Evolutionary conservation across 2,888 invertebrate species (phyloP).

Genomic region (Platyscelio sp.): DNA sequence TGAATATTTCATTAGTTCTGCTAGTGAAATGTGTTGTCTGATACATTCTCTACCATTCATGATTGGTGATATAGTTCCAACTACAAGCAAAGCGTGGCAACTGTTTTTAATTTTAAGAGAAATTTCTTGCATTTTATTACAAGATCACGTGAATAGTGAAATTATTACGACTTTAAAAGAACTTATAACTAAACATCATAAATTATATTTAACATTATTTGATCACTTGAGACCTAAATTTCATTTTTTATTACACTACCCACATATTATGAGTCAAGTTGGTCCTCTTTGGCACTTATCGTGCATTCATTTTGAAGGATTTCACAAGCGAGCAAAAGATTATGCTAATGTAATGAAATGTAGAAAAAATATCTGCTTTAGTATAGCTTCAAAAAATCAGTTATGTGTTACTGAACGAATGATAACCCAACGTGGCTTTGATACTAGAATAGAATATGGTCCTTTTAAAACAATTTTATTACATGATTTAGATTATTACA

Average conservation of each 20-base stretch:
- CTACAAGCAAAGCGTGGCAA: constrained; percentile 41
- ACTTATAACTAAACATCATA: constrained; percentile 40
- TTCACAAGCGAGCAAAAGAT: constrained; percentile 53
- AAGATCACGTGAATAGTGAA: background rate
- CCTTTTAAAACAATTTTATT: background rate
- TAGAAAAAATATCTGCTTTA: constrained; percentile 50
- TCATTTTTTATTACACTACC: constrained; percentile 62
- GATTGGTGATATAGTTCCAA: constrained; percentile 57
- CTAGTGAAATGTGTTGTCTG: constrained; percentile 58
- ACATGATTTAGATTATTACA: background rate
- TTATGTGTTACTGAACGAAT: constrained; percentile 42
- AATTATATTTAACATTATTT: constrained; percentile 47
- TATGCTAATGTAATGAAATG: constrained; percentile 17
- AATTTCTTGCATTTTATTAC: constrained; percentile 41
- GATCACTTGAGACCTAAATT: constrained; percentile 53
- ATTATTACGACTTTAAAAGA: constrained; percentile 10
- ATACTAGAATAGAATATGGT: constrained; percentile 43
- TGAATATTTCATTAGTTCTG: constrained; percentile 36
- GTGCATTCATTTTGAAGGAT: constrained; percentile 54
- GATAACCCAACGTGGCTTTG: constrained; percentile 37
- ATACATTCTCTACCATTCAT: constrained; percentile 42
- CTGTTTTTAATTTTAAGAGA: constrained; percentile 43
- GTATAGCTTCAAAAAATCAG: constrained; percentile 60
- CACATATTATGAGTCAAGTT: constrained; percentile 42
- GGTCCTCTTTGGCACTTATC: constrained; percentile 51